phyloP scores from a whole-genome alignment of 2,888 invertebrate species.

The Nebria salina region DNA sequence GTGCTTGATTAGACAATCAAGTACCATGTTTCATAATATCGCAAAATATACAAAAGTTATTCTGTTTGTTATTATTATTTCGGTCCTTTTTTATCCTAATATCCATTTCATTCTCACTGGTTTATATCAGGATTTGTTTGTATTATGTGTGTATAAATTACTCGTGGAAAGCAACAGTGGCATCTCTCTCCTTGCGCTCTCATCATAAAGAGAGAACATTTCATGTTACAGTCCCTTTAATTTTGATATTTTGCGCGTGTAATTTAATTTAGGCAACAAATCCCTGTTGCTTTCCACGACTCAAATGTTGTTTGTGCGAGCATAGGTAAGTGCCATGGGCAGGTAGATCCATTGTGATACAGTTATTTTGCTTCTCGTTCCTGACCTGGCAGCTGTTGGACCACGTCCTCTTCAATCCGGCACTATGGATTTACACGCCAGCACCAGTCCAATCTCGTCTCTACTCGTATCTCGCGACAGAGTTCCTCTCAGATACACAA shows the following conservation, averaged over 20 bases:
- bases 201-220: background rate
- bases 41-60: background rate
- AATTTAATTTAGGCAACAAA: background rate
- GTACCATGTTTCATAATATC: background rate
- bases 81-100: background rate
- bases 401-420: slow-evolving; percentile 99
- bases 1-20: slow-evolving; percentile 5
- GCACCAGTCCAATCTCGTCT: slow-evolving; percentile 94
- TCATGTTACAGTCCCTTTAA: too few species aligned
- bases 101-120: background rate
- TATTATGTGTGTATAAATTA: background rate
- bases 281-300: background rate
- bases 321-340: slow-evolving; percentile 66
- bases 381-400: slow-evolving; percentile 96
- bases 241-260: background rate
- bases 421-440: slow-evolving; percentile 98
- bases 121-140: background rate
- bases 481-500: slow-evolving; percentile 96
- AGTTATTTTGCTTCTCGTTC: slow-evolving; percentile 92
- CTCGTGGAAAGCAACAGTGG: background rate
- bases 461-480: slow-evolving; percentile 98
- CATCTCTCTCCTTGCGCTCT: background rate
- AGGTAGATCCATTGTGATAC: slow-evolving; percentile 72
- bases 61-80: background rate
- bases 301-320: slow-evolving; percentile 47